These are phyloP conservation scores for Parus major DNA, from an alignment of 2,113 vertebrate species.

Conservation along the genomic window DNA sequence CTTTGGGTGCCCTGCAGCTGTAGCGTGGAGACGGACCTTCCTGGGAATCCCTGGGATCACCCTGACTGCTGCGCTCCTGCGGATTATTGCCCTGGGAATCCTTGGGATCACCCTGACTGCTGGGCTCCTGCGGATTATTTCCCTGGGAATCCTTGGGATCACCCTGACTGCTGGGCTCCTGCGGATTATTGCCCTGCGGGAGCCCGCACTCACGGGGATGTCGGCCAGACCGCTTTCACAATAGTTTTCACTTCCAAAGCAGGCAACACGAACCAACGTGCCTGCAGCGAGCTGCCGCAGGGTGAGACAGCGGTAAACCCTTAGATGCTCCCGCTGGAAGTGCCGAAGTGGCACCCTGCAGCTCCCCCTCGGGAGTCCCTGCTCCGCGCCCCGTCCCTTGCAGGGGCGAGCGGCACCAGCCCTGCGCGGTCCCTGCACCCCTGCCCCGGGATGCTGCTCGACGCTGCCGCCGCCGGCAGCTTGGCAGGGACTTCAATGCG, in stretches of 20 bases:
- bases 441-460: background rate
- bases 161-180: background rate
- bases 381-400: background rate
- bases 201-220: background rate
- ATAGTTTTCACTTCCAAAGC: background rate
- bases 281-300: background rate
- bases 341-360: background rate
- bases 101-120: background rate
- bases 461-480: fast-evolving
- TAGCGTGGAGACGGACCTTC: background rate
- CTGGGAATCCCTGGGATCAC: background rate
- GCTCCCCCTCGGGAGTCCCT: fast-evolving
- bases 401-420: background rate
- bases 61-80: background rate
- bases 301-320: background rate
- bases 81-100: background rate
- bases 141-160: background rate
- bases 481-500: background rate
- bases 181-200: background rate
- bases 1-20: background rate
- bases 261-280: fast-evolving
- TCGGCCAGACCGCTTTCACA: background rate
- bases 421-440: fast-evolving
- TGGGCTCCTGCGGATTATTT: background rate
- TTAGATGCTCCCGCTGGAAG: background rate